A percentile compares a stretch with the other conserved stretches of the same genome.
Conservation (phyloP, 2,797 vertebrate species). For the Alfaro cultratus region DNA sequence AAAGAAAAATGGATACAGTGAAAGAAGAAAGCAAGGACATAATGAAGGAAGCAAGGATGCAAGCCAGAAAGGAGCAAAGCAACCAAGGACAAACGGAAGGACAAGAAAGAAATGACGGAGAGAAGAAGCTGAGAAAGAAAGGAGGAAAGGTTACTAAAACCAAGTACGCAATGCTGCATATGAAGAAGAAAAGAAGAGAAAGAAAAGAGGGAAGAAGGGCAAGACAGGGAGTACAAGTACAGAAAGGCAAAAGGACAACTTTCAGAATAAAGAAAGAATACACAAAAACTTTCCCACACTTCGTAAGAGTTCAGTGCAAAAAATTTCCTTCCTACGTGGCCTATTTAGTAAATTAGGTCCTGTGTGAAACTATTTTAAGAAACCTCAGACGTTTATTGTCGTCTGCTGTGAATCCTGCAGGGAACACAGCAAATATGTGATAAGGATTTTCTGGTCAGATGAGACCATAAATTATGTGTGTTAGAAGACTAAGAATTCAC, state of each 20-base stretch:
- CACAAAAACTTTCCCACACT: neutral
- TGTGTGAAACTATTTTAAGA: neutral
- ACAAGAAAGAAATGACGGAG: too few relatives aligned
- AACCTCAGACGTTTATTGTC: neutral
- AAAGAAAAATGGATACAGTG: neutral
- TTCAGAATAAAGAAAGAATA: neutral
- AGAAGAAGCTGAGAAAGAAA: neutral
- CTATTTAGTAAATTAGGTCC: neutral
- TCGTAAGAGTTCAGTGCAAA: neutral
- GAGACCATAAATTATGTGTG: neutral
- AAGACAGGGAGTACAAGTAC: neutral
- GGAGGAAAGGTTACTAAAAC: neutral
- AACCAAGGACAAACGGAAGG: too few relatives aligned
- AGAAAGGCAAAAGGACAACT: neutral
- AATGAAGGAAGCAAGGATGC: too few relatives aligned
- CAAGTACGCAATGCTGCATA: neutral
- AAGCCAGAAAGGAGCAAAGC: too few relatives aligned
- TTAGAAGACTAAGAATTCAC: neutral
- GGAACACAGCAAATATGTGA: neutral
- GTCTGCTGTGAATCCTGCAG: neutral
- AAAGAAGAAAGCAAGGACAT: too few relatives aligned
- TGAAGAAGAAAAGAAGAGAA: neutral
- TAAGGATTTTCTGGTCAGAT: neutral
- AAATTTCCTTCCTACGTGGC: neutral
- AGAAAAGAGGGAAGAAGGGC: neutral